Evolutionary conservation across 2,888 invertebrate genomes (phyloP).

Genomic region (Patella caerulea): DNA sequence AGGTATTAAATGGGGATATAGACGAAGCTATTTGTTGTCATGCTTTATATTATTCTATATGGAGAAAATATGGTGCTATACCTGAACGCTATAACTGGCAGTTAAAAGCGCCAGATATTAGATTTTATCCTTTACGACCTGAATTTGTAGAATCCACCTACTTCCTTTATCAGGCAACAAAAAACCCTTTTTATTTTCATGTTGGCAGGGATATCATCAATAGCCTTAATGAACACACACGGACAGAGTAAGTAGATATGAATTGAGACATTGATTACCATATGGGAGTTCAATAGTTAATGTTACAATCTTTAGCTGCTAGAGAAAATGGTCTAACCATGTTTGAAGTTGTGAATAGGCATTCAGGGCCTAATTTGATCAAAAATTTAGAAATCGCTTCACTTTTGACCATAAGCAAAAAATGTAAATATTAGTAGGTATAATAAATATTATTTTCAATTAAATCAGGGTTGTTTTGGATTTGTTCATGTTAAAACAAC

Average conservation of each 20-base stretch:
- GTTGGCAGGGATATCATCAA: constrained; percentile 77
- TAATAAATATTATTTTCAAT: too few relatives aligned
- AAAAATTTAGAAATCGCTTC: too few relatives aligned
- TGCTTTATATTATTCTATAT: constrained; percentile 77
- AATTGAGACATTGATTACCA: background rate
- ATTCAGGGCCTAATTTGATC: too few relatives aligned
- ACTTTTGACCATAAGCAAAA: too few relatives aligned
- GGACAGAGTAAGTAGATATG: constrained; percentile 70
- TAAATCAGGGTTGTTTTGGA: too few relatives aligned
- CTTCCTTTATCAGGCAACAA: constrained; percentile 77
- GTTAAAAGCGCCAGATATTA: constrained; percentile 74
- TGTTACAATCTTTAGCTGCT: too few relatives aligned
- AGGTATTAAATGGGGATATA: constrained; percentile 77
- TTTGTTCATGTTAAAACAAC: too few relatives aligned
- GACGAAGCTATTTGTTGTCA: constrained; percentile 79
- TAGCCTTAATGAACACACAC: constrained; percentile 74
- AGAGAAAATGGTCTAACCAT: too few relatives aligned
- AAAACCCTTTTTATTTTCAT: constrained; percentile 79
- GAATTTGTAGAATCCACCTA: constrained; percentile 79
- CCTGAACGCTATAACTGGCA: constrained; percentile 74
- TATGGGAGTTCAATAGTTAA: too few relatives aligned
- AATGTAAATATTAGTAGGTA: too few relatives aligned
- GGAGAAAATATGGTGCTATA: constrained; percentile 76
- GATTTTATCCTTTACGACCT: constrained; percentile 78
- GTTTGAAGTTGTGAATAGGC: too few relatives aligned